Evolutionary conservation across 2,888 invertebrate species (phyloP), one percentile per base, ranked within the genome.

Genomic region (Oligia fasciuncula): DNA sequence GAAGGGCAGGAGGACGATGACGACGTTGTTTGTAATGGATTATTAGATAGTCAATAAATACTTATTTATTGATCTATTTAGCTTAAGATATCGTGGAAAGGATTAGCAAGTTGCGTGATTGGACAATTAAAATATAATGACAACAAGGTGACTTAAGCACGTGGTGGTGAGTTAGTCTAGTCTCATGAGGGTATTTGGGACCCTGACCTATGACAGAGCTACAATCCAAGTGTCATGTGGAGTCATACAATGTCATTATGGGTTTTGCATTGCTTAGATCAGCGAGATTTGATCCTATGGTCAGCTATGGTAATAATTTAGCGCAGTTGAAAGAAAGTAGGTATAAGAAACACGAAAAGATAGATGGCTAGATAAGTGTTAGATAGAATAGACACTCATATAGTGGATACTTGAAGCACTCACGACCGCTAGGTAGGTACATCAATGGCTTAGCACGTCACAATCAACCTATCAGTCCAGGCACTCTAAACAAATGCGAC

Each of bases 371-470:
- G 11, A 29, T 51, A 43, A 17, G 14, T 19, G 17, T 66, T 57
- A 43, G 19, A 51, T 57, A 43, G 19, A 51, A 49, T n/a, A 29
- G 3, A 57, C 0, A 46, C 65, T 54, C 49, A 9, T 40, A 40
- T 23, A 70, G 60, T 40, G 62, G 69, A 69, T 69, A 86, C 54
- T 54, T 71, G 49, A 86, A 73, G 57, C 62, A 79, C 70, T 76
- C 69, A 70, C 67, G 14, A 29, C 51, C 40, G 67, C 40, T 63
- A 63, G 9, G 51, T 66, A 72, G 9, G 51, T 66, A 72, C 69
- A 60, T 71, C 63, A 5, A 40, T 60, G 11, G 60, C 29, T 73
- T 60, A 70, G 14, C 54, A 11, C 72, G 84, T 75, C 84, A 75
- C 75, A 51, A 60, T 60, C 49, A 51, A 62, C 23, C 14, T 60